Percentiles rank a stretch among this genome's conserved stretches.
Conservation (phyloP, 2,797 vertebrate species). For the Sciaenops ocellatus region DNA sequence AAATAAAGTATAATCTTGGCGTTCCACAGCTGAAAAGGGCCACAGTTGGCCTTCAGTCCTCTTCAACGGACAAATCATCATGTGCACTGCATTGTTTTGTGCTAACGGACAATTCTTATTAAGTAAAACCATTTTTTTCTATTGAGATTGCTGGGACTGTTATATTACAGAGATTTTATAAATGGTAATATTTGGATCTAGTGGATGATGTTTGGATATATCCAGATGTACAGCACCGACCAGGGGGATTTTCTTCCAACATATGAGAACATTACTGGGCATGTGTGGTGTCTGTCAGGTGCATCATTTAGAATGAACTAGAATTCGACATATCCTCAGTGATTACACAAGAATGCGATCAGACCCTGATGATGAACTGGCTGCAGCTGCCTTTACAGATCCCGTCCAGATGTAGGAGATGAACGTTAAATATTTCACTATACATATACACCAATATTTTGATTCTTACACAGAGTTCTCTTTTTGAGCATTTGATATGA, state of each 20-base stretch:
- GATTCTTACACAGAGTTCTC: not conserved
- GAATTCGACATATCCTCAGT: not conserved
- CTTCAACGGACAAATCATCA: not conserved
- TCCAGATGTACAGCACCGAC: slow-evolving; percentile 2
- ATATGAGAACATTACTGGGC: not conserved
- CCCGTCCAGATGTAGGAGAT: not conserved
- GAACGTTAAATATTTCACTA: not conserved
- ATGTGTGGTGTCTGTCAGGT: not conserved
- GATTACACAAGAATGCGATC: slow-evolving; percentile 3
- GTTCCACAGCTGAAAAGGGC: not conserved
- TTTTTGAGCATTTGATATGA: not conserved
- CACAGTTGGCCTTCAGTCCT: not conserved
- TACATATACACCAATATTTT: not conserved
- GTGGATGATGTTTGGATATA: not conserved
- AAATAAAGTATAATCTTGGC: too few relatives aligned
- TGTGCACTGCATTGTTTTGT: not conserved
- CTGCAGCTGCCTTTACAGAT: slow-evolving; percentile 4
- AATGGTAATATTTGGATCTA: slow-evolving; percentile 1
- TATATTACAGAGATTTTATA: not conserved
- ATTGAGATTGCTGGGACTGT: not conserved
- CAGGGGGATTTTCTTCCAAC: not conserved
- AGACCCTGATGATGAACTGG: not conserved
- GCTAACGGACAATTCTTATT: not conserved
- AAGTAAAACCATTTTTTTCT: not conserved
- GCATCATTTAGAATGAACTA: not conserved